Conservation (phyloP, 2,888 invertebrate genomes). For the Marronus borbonicus region DNA sequence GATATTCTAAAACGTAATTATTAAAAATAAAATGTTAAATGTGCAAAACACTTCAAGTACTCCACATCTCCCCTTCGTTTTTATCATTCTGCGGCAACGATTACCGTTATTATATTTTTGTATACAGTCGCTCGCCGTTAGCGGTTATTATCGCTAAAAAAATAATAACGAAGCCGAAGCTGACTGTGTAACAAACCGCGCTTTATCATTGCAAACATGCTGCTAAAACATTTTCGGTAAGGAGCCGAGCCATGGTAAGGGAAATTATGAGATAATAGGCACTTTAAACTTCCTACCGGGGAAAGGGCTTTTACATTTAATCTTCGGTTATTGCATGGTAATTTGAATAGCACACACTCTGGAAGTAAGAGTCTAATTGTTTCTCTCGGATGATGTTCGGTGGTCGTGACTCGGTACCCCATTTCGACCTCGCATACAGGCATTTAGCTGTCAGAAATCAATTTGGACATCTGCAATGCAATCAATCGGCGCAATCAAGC, state of each 20-base stretch:
- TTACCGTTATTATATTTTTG: not conserved
- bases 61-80: not conserved
- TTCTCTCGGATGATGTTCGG: conserved; percentile 53
- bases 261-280: conserved; percentile 52
- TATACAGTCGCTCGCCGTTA: not conserved
- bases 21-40: not conserved
- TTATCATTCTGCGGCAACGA: not conserved
- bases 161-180: not conserved
- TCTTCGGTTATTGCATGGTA: conserved; percentile 53
- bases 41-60: not conserved
- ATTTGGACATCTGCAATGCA: conserved; percentile 57
- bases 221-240: conserved; percentile 32
- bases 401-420: conserved; percentile 52
- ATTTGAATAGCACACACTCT: conserved; percentile 57
- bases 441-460: conserved; percentile 59
- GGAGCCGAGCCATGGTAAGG: not conserved
- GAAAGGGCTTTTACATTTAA: conserved; percentile 51
- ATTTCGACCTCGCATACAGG: conserved; percentile 55
- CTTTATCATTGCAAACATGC: conserved; percentile 32
- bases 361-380: conserved; percentile 56
- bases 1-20: too few species aligned
- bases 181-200: conserved; percentile 28
- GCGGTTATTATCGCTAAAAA: conserved; percentile 9
- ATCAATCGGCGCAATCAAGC: conserved; percentile 58
- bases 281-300: conserved; percentile 39